Base-by-base conservation (phyloP, 1,140 invertebrate species). In the Druon quercuslanigerum region DNA sequence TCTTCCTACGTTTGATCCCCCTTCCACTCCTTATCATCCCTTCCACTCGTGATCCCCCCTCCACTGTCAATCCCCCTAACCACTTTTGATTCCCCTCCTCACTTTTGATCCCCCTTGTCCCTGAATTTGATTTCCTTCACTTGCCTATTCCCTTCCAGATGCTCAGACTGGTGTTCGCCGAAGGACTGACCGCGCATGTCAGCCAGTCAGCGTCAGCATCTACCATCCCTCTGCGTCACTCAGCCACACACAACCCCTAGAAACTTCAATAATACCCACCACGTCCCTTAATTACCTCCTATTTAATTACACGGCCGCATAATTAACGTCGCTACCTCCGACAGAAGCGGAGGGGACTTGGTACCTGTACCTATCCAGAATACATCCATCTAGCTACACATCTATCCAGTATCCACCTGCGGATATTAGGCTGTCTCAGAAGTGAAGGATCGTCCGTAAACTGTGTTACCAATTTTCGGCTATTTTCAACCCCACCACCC, bases 211-310 rank as follows among this genome's bases (percentile, higher is more conserved):
- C 84, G 82, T 88, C 86, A 88, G 79, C 81, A 72, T 83, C 86
- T 83, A 80, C 82, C 83, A 85, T 84, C 83, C 81, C 86, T 76
- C 78, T 75, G 74, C 80, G 79, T 82, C 72, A 78, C 78, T 82
- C 76, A 57, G 80, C 79, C 78, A 50, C 51, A 60, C 54, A 54
- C 70, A 83, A 81, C 82, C 79, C 79, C 80, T 86, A 82, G 85
- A 89, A 89, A 89, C 88, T 88, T 87, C 86, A 86, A 84, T 87
- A 88, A 88, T 88, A 87, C 82, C 83, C 78, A 83, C 81, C 84
- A 82, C 83, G 82, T 86, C 83, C 83, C 85, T 85, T 83, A 87
- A 88, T 88, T 88, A 88, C 85, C 86, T 83, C 71, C 83, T 87
- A 89, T 87, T 89, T 88, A 87, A 89, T 89, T 89, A 88, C 84